Base-by-base conservation (phyloP, 1,140 invertebrate genomes). In the Pseudomyrmex gracilis region DNA sequence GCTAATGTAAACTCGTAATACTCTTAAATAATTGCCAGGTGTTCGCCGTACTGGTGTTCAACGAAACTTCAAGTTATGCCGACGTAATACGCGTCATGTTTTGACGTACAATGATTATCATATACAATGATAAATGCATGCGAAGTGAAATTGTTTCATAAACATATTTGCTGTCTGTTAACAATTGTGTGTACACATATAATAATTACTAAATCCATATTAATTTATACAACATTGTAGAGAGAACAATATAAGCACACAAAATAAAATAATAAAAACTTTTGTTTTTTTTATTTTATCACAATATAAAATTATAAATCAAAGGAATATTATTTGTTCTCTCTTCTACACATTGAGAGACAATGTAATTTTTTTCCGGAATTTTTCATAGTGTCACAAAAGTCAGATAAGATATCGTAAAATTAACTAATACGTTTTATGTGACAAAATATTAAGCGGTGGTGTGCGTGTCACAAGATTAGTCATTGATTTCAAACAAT, bases 11-110 rank as follows among this genome's bases (percentile, higher is more conserved):
- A 77, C 51, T 68, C 47, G 57, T 64, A 86, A 86, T 73, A 82
- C 82, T 87, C 73, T 87, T 83, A 77, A 71, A 63, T 64, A 80
- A 87, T 83, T 86, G 82, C 85, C 86, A 83, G 85, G 73, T 82
- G 77, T 67, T 67, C 73, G 63, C 58, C 64, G 43, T 55, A 45
- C 43, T 43, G 78, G 76, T 83, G 63, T 83, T 87, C 64, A 87
- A 77, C 60, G 85, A 71, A 86, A 45, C 66, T 24, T 70, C 15
- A 9, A 43, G 64, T 60, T 17, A 34, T 47, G 43, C 58, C 57
- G 60, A 78, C 13, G 12, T 53, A 53, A 68, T 51, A 15, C 43
- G 15, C 71, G 53, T 58, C 22, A 43, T 17, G 22, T 53, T 53
- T 53, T 53, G 24, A 20, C 20, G 20, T 55, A 63, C 4, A 34